These are phyloP conservation scores for Meloidogyne chitwoodi DNA, from an alignment of 1,140 invertebrate genomes.

Conservation along the genomic window DNA sequence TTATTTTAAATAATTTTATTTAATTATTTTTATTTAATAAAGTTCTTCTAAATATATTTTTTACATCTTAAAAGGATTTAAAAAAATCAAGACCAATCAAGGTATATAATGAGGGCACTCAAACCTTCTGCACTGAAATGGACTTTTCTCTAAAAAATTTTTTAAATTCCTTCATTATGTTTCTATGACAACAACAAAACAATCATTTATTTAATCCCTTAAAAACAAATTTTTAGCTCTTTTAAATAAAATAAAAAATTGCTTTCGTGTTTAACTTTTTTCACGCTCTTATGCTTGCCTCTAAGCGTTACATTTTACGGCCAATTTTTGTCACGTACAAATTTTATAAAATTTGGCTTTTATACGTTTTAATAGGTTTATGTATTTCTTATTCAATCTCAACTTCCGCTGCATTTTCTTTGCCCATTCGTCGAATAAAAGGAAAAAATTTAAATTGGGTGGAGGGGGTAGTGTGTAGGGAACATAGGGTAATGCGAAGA, in stretches of 20 bases:
- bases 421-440: background rate
- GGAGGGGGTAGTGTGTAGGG: background rate
- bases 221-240: background rate
- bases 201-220: background rate
- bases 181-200: background rate
- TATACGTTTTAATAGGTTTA: background rate
- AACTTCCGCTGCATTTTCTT: background rate
- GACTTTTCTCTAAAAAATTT: background rate
- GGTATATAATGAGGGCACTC: background rate
- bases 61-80: too few species aligned
- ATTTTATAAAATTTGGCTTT: background rate
- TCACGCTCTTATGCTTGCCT: background rate
- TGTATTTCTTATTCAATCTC: background rate
- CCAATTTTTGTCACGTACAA: background rate
- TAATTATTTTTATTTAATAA: too few species aligned
- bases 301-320: background rate
- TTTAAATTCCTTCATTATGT: background rate
- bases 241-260: background rate
- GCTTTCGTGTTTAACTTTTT: background rate
- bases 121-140: too few species aligned
- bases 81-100: too few species aligned
- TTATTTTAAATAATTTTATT: too few species aligned
- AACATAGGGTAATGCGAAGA: too few species aligned
- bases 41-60: too few species aligned
- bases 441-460: background rate